Percentiles rank a stretch among this genome's conserved stretches.
Conservation (phyloP, 2,797 vertebrate species). For the Semaprochilodus insignis region DNA sequence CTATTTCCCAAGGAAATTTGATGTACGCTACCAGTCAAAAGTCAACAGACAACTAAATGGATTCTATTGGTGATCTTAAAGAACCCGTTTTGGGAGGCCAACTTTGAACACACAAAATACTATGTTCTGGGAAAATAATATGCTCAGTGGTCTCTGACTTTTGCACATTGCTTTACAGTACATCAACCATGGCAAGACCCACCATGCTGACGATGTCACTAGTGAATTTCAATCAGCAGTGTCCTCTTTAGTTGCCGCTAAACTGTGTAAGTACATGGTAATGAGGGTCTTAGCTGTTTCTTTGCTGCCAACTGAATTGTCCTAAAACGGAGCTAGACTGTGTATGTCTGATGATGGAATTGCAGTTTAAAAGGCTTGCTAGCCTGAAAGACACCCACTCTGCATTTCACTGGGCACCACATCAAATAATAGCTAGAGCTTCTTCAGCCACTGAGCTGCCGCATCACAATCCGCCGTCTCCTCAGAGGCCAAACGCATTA, state of each 20-base stretch:
- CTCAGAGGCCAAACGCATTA: slow-evolving; percentile 61
- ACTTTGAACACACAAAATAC: too few species aligned
- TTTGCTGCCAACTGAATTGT: background rate
- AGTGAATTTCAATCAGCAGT: slow-evolving; percentile 14
- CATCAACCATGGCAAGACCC: too few species aligned
- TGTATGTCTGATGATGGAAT: slow-evolving; percentile 37
- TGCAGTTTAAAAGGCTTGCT: slow-evolving; percentile 63
- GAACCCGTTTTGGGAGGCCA: too few species aligned
- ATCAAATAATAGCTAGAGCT: slow-evolving; percentile 54
- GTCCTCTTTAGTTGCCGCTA: slow-evolving; percentile 29
- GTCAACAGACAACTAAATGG: too few species aligned
- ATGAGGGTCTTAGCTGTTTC: slow-evolving; percentile 9
- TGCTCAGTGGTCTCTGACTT: too few species aligned
- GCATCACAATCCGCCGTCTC: slow-evolving; percentile 64
- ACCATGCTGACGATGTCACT: background rate
- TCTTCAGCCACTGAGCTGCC: slow-evolving; percentile 56
- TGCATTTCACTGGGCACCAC: slow-evolving; percentile 59
- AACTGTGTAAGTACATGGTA: slow-evolving; percentile 12
- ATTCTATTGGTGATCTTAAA: too few species aligned
- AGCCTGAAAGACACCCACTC: slow-evolving; percentile 61
- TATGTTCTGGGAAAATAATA: too few species aligned
- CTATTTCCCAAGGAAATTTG: too few species aligned
- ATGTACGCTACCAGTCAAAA: too few species aligned
- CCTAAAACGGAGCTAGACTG: background rate
- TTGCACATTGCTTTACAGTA: too few species aligned